These are phyloP conservation scores for Tinamus guttatus DNA, from an alignment of 2,113 vertebrate genomes.

Conservation along the genomic window DNA sequence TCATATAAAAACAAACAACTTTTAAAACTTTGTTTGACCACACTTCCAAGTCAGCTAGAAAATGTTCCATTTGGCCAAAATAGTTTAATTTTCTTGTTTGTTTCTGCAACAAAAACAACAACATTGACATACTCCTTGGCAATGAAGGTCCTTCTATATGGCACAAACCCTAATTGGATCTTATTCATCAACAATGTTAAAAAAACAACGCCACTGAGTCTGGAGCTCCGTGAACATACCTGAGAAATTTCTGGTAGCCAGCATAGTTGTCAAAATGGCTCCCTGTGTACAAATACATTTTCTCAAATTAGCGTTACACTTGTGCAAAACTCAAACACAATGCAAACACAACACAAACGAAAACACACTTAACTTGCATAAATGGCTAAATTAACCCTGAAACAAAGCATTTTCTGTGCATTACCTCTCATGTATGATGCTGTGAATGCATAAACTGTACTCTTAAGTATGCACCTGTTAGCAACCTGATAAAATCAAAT, in stretches of 20 bases:
- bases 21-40: neutral
- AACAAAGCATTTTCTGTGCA: neutral
- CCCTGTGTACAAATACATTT: constrained; percentile 81
- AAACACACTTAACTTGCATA: neutral
- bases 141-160: neutral
- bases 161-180: neutral
- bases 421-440: neutral
- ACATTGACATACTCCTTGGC: neutral
- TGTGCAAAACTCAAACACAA: neutral
- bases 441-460: neutral
- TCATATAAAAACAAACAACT: neutral
- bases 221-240: constrained; percentile 80
- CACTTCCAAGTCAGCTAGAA: neutral
- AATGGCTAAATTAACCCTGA: neutral
- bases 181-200: neutral
- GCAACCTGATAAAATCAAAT: neutral
- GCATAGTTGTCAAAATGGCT: constrained; percentile 98
- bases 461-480: neutral
- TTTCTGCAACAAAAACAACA: neutral
- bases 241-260: constrained; percentile 98
- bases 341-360: neutral
- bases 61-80: neutral
- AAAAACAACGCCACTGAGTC: neutral
- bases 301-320: constrained; percentile 30
- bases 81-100: neutral